These are phyloP conservation scores for Saiga tatarica DNA, from an alignment of 2,113 vertebrate species.

Conservation along the genomic window DNA sequence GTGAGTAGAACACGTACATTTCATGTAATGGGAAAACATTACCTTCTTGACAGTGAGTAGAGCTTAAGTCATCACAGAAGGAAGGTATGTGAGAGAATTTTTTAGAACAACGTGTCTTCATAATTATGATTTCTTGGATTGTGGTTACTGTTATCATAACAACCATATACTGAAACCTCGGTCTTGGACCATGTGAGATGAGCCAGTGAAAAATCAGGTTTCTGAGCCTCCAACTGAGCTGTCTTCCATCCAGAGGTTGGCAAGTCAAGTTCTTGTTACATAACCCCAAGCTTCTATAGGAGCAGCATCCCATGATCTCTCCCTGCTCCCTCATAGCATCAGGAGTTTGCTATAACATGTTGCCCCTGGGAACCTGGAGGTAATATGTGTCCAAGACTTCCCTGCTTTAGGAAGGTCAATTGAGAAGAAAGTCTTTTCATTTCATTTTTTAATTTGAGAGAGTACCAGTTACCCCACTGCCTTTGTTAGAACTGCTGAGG, in stretches of 20 bases:
- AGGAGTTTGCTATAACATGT: not conserved
- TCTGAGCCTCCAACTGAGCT: not conserved
- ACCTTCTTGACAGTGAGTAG: not conserved
- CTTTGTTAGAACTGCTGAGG: not conserved
- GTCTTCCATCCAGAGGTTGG: not conserved
- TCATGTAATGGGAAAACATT: not conserved
- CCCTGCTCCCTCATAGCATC: not conserved
- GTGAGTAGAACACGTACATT: not conserved
- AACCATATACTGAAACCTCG: not conserved
- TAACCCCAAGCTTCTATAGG: not conserved
- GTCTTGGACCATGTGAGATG: not conserved
- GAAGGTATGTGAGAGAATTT: not conserved
- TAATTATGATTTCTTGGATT: not conserved
- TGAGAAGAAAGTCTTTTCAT: not conserved
- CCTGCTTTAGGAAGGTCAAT: not conserved
- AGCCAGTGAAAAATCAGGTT: not conserved
- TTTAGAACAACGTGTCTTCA: not conserved
- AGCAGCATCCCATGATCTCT: not conserved
- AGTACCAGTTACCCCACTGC: not conserved
- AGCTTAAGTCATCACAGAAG: not conserved
- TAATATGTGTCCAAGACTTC: not conserved
- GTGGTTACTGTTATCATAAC: not conserved
- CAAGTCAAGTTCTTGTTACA: not conserved
- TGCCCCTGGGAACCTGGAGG: not conserved
- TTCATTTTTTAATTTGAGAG: not conserved